A percentile compares a stretch with the other conserved stretches of the same genome.
phyloP scores from a whole-genome alignment of 2,888 invertebrate genomes.

The Cordilura impudica region DNA sequence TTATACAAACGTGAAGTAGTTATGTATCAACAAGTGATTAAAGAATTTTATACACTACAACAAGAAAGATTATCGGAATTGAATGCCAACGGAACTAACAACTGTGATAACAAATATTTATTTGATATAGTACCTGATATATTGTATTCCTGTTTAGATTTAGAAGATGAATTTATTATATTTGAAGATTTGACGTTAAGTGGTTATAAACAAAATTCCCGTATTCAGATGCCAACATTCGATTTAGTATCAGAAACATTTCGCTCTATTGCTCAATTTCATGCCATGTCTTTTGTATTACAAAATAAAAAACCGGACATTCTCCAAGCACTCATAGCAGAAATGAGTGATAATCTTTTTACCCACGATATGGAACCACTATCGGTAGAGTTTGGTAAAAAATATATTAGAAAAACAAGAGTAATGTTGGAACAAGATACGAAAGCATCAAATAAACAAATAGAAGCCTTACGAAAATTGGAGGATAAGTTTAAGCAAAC shows the following conservation, averaged over 20 bases:
- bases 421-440: slow-evolving; percentile 66
- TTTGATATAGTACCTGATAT: slow-evolving; percentile 67
- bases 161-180: slow-evolving; percentile 70
- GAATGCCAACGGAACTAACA: background rate
- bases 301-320: slow-evolving; percentile 68
- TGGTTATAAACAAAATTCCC: slow-evolving; percentile 68
- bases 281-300: slow-evolving; percentile 78
- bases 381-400: slow-evolving; percentile 71
- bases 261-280: slow-evolving; percentile 78
- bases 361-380: slow-evolving; percentile 66
- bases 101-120: background rate
- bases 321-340: slow-evolving; percentile 64
- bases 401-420: slow-evolving; percentile 67
- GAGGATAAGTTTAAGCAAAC: slow-evolving; percentile 67
- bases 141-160: slow-evolving; percentile 64
- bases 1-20: slow-evolving; percentile 71
- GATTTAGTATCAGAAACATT: slow-evolving; percentile 76
- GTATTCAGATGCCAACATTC: slow-evolving; percentile 74
- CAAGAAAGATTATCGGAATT: slow-evolving; percentile 8
- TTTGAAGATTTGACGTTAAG: slow-evolving; percentile 69
- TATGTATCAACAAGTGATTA: slow-evolving; percentile 70
- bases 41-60: slow-evolving; percentile 60
- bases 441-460: slow-evolving; percentile 39
- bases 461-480: slow-evolving; percentile 65
- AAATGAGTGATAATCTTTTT: slow-evolving; percentile 70